phyloP scores from a whole-genome alignment of 23 tunicate genomes.

The Ascidia mentula region DNA sequence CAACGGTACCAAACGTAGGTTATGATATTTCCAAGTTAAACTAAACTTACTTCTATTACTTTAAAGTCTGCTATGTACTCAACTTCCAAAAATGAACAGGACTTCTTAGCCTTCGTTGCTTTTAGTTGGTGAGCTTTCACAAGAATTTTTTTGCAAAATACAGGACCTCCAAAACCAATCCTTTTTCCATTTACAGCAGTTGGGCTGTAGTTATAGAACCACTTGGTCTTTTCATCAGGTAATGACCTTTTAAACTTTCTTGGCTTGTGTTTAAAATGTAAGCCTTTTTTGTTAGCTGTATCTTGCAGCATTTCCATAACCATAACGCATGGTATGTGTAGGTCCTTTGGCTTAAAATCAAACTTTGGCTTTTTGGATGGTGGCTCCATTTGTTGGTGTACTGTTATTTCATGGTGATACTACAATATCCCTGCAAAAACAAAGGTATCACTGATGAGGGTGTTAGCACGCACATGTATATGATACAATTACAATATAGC shows the following conservation, averaged over 20 bases:
- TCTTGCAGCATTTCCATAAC: constrained; percentile 31
- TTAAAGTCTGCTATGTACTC: constrained; percentile 78
- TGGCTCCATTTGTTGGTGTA: constrained; percentile 12
- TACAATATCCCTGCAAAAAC: background rate
- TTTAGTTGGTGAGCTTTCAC: constrained; percentile 56
- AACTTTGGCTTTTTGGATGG: background rate
- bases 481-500: too few relatives aligned
- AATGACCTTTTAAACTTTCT: constrained; percentile 16
- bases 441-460: too few relatives aligned
- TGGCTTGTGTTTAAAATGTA: constrained; percentile 14
- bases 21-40: too few relatives aligned
- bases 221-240: constrained; percentile 44
- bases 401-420: background rate
- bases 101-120: constrained; percentile 41
- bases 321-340: constrained; percentile 25
- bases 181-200: constrained; percentile 1
- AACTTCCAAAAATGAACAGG: constrained; percentile 57
- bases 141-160: constrained; percentile 39
- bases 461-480: too few relatives aligned
- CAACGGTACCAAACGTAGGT: too few relatives aligned
- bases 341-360: background rate
- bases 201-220: constrained; percentile 31
- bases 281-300: constrained; percentile 32
- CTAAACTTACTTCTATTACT: constrained; percentile 56
- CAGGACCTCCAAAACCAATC: background rate